A percentile compares a stretch with the other conserved stretches of the same genome.
Conservation (phyloP, 2,888 invertebrate genomes). For the Scaptomyza reducta region DNA sequence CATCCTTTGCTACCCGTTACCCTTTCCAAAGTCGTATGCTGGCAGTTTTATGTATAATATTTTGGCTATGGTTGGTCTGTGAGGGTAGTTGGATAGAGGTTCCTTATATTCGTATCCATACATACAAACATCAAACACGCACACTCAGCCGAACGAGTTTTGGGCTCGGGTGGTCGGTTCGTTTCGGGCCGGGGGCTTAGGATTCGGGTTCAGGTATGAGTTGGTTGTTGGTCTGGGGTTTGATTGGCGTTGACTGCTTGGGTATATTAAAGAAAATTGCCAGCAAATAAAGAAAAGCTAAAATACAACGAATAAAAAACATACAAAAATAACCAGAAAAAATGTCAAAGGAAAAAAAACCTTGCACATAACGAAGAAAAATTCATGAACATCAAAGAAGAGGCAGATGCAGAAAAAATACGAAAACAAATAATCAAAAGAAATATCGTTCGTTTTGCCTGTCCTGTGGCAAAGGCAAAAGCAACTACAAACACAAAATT, state of each 20-base stretch:
- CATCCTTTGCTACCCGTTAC: neutral
- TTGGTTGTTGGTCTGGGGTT: conserved; percentile 44
- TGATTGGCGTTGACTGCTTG: conserved; percentile 61
- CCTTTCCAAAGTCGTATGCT: conserved; percentile 6
- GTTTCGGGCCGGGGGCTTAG: neutral
- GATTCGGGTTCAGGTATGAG: conserved; percentile 12
- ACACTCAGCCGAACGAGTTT: conserved; percentile 1
- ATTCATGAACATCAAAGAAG: conserved; percentile 51
- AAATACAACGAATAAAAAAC: conserved; percentile 7
- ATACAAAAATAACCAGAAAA: conserved; percentile 1
- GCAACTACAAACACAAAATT: conserved; percentile 31
- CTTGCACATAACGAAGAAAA: conserved; percentile 56
- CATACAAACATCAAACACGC: neutral
- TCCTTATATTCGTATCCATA: conserved; percentile 31
- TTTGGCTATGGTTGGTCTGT: conserved; percentile 26
- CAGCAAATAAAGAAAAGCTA: conserved; percentile 65
- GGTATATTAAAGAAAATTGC: conserved; percentile 69
- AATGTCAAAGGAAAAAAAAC: conserved; percentile 12
- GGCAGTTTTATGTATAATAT: conserved; percentile 63
- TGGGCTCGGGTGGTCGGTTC: conserved; percentile 8
- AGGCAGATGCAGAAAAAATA: conserved; percentile 19
- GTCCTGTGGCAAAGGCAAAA: conserved; percentile 7
- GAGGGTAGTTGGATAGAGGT: conserved; percentile 15
- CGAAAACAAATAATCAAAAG: conserved; percentile 24
- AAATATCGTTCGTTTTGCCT: conserved; percentile 36